Percentiles rank a stretch among this genome's conserved stretches.
These are phyloP conservation scores for Peromyscus leucopus DNA, from an alignment of 2,113 vertebrate species.

Conservation along the genomic window DNA sequence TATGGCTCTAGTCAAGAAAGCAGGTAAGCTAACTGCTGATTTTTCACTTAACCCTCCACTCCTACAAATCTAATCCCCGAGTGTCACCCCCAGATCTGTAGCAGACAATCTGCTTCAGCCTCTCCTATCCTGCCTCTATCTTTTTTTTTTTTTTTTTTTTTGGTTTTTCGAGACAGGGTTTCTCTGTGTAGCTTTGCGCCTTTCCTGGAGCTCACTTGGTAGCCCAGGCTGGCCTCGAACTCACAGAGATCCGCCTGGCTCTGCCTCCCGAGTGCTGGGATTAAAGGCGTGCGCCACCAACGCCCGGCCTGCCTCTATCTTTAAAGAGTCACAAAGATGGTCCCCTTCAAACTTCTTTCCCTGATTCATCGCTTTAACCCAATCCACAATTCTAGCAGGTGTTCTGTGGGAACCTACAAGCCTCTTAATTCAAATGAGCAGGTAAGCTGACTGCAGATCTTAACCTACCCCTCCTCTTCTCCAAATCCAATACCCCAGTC, in stretches of 20 bases:
- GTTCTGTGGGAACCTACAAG: background rate
- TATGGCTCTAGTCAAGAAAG: background rate
- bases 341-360: background rate
- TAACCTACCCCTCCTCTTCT: background rate
- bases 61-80: background rate
- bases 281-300: no score
- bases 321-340: background rate
- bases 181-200: no score
- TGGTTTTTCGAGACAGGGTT: no score
- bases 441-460: background rate
- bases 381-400: background rate
- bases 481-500: background rate
- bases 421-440: background rate
- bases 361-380: background rate
- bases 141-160: no score
- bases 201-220: no score
- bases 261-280: no score
- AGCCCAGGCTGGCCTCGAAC: no score
- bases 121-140: background rate
- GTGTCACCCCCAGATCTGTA: background rate
- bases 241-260: no score
- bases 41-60: background rate
- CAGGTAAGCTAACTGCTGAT: background rate
- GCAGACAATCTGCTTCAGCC: background rate
- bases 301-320: background rate